Percentiles rank a stretch among this genome's conserved stretches.
Evolutionary conservation across 1,140 invertebrate species (phyloP).

Genomic region (Pseudachorutes palmiensis): DNA sequence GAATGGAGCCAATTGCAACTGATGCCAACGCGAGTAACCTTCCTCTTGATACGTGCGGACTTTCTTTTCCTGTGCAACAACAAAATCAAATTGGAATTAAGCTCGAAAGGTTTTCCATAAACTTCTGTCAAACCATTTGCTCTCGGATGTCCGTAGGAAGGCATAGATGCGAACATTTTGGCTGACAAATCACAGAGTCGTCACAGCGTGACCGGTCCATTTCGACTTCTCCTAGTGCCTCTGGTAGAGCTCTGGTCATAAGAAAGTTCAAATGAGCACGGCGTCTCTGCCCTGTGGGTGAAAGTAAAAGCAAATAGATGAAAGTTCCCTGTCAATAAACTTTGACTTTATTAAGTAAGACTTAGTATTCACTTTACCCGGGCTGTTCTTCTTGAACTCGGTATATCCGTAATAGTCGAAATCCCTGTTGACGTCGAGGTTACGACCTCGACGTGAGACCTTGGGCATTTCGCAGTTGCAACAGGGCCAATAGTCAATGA

Average conservation of each 20-base stretch:
- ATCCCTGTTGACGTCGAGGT: slow-evolving; percentile 22
- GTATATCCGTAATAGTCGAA: background rate
- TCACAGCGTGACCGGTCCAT: background rate
- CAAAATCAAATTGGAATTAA: background rate
- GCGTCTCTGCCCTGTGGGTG: background rate
- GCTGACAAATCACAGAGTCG: background rate
- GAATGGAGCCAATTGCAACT: background rate
- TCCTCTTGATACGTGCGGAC: background rate
- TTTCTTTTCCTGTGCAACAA: background rate
- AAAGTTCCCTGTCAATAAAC: background rate
- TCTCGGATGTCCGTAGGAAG: background rate
- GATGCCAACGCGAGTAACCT: slow-evolving; percentile 6
- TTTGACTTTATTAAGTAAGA: background rate
- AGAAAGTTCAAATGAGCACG: slow-evolving; percentile 1
- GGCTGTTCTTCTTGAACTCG: background rate
- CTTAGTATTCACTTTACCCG: background rate
- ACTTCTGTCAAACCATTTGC: background rate
- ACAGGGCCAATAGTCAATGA: slow-evolving; percentile 20
- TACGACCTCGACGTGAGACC: slow-evolving; percentile 18
- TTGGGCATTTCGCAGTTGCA: slow-evolving; percentile 22
- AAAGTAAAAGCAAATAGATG: background rate
- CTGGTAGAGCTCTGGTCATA: background rate
- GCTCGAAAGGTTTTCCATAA: background rate
- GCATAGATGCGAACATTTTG: background rate
- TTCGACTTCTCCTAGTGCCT: background rate